A percentile compares a stretch with the other conserved stretches of the same genome.
phyloP scores from a whole-genome alignment of 2,888 invertebrate genomes.

The Tetragonisca angustula region DNA sequence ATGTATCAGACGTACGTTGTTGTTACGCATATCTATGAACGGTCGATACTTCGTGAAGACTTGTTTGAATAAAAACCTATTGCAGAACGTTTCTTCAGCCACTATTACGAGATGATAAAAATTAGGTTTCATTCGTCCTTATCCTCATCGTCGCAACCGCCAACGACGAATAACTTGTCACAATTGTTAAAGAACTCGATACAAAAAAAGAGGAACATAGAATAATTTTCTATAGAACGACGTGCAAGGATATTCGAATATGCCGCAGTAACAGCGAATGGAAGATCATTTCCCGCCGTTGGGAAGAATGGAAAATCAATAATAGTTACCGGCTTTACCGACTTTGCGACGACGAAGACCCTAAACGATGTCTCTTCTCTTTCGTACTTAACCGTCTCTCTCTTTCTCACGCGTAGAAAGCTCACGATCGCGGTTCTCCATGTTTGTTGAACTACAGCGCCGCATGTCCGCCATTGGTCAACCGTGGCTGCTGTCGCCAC shows the following conservation, averaged over 20 bases:
- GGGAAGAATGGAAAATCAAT: slow-evolving; percentile 76
- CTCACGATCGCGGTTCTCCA: slow-evolving; percentile 4
- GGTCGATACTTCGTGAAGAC: slow-evolving; percentile 39
- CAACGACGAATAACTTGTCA: neutral
- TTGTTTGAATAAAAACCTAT: neutral
- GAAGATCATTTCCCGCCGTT: slow-evolving; percentile 74
- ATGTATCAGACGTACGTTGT: neutral
- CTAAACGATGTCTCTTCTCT: slow-evolving; percentile 17
- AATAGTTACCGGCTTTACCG: slow-evolving; percentile 80
- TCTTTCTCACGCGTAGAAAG: slow-evolving; percentile 22
- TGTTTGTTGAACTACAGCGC: slow-evolving; percentile 61
- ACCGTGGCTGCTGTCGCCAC: slow-evolving; percentile 41
- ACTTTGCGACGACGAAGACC: slow-evolving; percentile 60
- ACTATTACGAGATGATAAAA: neutral
- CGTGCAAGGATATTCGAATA: slow-evolving; percentile 27
- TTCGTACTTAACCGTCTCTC: slow-evolving; percentile 12
- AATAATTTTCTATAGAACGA: neutral
- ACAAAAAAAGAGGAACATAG: neutral
- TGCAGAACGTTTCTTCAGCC: neutral
- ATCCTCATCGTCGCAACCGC: too few species aligned
- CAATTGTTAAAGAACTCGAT: neutral
- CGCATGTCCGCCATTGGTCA: slow-evolving; percentile 60
- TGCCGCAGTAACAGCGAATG: slow-evolving; percentile 23
- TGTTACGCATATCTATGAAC: slow-evolving; percentile 20
- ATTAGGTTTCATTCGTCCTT: neutral